These are phyloP conservation scores for Leptogaster cylindrica DNA, from an alignment of 2,888 invertebrate species.

Conservation along the genomic window DNA sequence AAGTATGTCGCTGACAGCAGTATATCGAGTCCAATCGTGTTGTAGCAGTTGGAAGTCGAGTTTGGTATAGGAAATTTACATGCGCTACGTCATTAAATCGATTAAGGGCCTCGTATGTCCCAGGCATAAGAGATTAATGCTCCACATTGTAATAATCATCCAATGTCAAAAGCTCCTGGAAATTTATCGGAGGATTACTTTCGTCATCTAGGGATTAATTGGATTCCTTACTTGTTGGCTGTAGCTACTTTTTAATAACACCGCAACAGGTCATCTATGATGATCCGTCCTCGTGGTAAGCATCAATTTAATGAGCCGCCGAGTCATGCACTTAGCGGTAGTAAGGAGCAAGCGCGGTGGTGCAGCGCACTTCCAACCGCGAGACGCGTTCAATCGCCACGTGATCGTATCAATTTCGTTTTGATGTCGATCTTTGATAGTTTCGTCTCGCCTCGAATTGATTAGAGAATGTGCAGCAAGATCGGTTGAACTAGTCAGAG, in stretches of 20 bases:
- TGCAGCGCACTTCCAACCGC: background rate
- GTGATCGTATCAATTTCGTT: constrained; percentile 18
- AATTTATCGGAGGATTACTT: too few species aligned
- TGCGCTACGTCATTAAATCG: too few species aligned
- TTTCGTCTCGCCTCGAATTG: constrained; percentile 30
- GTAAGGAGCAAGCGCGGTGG: background rate
- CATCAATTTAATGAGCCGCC: background rate
- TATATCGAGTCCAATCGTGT: too few species aligned
- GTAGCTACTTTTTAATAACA: background rate
- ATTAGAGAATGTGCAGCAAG: constrained; percentile 20
- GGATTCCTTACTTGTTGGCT: background rate
- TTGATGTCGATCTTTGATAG: constrained; percentile 19
- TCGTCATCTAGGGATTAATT: background rate
- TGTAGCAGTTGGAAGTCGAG: too few species aligned
- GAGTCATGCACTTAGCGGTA: background rate
- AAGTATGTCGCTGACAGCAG: too few species aligned
- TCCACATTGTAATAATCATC: too few species aligned
- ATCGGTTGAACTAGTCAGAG: background rate
- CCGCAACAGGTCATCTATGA: background rate
- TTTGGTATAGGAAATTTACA: too few species aligned
- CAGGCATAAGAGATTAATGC: too few species aligned
- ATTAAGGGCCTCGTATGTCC: too few species aligned
- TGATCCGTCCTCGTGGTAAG: background rate
- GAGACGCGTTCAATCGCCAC: background rate
- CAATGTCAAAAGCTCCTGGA: background rate